A percentile compares a stretch with the other conserved stretches of the same genome.
Conservation (phyloP, 2,113 vertebrate species). For the Astur gentilis region DNA sequence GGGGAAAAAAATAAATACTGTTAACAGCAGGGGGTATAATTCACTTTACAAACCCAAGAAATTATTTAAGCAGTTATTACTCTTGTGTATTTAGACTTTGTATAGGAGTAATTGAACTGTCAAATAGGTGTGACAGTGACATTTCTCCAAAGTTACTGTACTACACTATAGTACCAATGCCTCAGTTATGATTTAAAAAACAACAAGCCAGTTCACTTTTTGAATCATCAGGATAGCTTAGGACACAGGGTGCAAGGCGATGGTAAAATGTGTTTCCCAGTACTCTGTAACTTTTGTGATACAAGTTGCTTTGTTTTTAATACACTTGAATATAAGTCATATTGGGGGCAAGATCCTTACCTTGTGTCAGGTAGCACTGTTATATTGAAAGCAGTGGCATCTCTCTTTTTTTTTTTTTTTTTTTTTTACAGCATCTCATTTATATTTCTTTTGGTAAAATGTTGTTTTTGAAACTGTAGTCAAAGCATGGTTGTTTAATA, state of each 20-base stretch:
- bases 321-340: neutral
- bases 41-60: neutral
- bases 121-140: neutral
- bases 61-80: neutral
- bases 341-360: neutral
- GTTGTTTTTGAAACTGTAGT: slow-evolving; percentile 27
- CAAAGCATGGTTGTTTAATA: neutral
- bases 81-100: neutral
- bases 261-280: neutral
- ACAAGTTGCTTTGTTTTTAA: slow-evolving; percentile 13
- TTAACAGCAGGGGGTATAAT: neutral
- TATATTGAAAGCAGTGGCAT: neutral
- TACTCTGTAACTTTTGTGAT: slow-evolving; percentile 48
- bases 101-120: neutral
- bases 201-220: neutral
- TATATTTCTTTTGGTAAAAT: slow-evolving; percentile 47
- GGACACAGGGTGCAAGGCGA: neutral
- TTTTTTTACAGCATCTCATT: neutral
- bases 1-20: neutral
- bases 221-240: neutral
- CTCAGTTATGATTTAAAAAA: neutral
- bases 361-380: neutral
- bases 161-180: neutral
- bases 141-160: neutral
- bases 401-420: neutral